These are phyloP conservation scores for Scalopus aquaticus DNA, from an alignment of 2,113 vertebrate genomes.

Conservation along the genomic window DNA sequence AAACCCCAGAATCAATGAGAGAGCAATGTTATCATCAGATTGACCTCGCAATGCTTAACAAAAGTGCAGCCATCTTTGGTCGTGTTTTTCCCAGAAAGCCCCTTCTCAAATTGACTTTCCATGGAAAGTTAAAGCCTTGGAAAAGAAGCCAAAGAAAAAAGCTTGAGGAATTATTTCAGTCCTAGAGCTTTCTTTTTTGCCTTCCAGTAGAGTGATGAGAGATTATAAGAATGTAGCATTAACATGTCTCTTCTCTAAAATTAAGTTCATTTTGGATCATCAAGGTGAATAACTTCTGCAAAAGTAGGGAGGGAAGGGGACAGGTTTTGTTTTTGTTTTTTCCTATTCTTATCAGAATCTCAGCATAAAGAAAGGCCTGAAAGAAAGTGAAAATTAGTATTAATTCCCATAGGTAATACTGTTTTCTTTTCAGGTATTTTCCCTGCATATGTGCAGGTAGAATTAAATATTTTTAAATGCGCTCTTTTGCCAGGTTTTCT, in stretches of 20 bases:
- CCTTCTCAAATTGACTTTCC: neutral
- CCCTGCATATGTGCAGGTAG: neutral
- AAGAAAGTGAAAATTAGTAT: neutral
- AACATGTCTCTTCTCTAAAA: neutral
- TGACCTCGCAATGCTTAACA: neutral
- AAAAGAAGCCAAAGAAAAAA: neutral
- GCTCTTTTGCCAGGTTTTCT: neutral
- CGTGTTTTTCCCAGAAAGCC: neutral
- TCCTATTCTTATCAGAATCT: neutral
- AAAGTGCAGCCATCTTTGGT: neutral
- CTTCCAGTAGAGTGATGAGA: neutral
- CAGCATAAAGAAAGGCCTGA: neutral
- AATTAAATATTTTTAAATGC: neutral
- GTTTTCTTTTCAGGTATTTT: neutral
- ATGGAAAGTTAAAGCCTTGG: neutral
- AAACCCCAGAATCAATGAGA: neutral
- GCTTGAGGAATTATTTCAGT: neutral
- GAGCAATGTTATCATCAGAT: neutral
- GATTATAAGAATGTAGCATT: neutral
- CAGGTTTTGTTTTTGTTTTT: neutral
- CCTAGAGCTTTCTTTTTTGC: neutral
- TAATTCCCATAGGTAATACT: neutral
- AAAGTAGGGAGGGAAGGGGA: neutral
- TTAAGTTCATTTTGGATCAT: neutral
- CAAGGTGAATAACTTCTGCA: constrained; percentile 3